Percentiles rank a stretch among this genome's conserved stretches.
These are phyloP conservation scores for Scaptomyza tumidula DNA, from an alignment of 2,888 invertebrate species.

Conservation along the genomic window DNA sequence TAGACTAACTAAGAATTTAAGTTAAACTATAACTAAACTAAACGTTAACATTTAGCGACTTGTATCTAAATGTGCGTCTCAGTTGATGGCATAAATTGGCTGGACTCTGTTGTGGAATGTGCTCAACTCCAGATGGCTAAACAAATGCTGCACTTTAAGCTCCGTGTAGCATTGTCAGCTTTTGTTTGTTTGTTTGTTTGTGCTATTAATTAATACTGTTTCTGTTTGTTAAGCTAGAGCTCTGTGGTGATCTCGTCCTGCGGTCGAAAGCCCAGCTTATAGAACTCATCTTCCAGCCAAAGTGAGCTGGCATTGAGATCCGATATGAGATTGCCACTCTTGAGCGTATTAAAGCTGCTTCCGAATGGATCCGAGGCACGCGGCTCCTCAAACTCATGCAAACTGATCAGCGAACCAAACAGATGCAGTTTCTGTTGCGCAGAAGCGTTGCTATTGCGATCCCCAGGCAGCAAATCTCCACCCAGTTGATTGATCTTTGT, in stretches of 20 bases:
- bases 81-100: slow-evolving; percentile 58
- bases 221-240: slow-evolving; percentile 85
- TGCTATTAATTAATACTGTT: slow-evolving; percentile 66
- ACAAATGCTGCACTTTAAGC: slow-evolving; percentile 47
- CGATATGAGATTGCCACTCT: slow-evolving; percentile 84
- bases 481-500: slow-evolving; percentile 54
- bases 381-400: slow-evolving; percentile 84
- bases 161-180: slow-evolving; percentile 61
- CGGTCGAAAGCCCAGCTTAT: slow-evolving; percentile 92
- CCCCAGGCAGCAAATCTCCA: slow-evolving; percentile 61
- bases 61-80: slow-evolving; percentile 70
- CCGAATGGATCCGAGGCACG: slow-evolving; percentile 86
- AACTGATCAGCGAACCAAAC: slow-evolving; percentile 84
- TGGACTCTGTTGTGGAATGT: slow-evolving; percentile 73
- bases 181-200: slow-evolving; percentile 8
- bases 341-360: slow-evolving; percentile 86
- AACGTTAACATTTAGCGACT: slow-evolving; percentile 69
- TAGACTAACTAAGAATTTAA: slow-evolving; percentile 43
- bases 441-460: slow-evolving; percentile 65
- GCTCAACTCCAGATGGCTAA: slow-evolving; percentile 59
- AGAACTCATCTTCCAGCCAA: slow-evolving; percentile 92
- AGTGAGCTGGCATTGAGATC: slow-evolving; percentile 86
- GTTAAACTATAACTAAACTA: slow-evolving; percentile 57
- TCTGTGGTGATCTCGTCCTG: slow-evolving; percentile 96
- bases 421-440: slow-evolving; percentile 83